Evolutionary conservation across 2,797 vertebrate genomes (phyloP), one percentile per base, ranked within the genome.

Genomic region (Mus minutoides): DNA sequence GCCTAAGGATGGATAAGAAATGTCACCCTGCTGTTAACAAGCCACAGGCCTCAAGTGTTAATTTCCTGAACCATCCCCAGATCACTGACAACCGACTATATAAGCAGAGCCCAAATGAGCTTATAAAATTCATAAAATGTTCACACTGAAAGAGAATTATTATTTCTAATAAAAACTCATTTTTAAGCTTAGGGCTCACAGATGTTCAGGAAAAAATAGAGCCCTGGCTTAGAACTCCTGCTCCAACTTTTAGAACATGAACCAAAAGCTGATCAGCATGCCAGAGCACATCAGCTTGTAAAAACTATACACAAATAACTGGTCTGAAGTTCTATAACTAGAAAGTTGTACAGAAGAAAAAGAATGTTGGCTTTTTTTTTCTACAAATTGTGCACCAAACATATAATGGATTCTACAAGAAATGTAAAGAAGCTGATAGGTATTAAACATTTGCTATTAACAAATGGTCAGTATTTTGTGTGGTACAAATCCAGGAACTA

Each of bases 61-160:
- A 54, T 54, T 62, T 73, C 16, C 24, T 77, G 19, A 56, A 54
- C 31, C 52, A 37, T 26, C 6, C 64, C 54, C 43, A 34, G 37
- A 43, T 88, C 26, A 67, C 9, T 76, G 6, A 92, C 37, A 90
- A 79, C 37, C 37, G 5, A 56, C 43, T 82, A 1, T 4, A 83
- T 75, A 88, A 69, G 6, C 29, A 69, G 17, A 92, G 31, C 3
- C 29, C 11, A 78, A 26, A 24, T 82, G 60, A 91, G 37, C 54
- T 83, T 83, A 86, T 75, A 83, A 92, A 94, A 92, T 34, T 84
- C 40, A 92, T 84, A 83, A 96, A 92, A 79, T 54, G 5, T 78
- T 82, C 37, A 86, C 46, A 87, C 12, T 73, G 26, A 58, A 95
- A 73, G 37, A 73, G 60, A 79, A 73, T n/a, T 62, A 58, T 58